These are phyloP conservation scores for Aphis gossypii DNA, from an alignment of 1,140 invertebrate genomes.

Conservation along the genomic window DNA sequence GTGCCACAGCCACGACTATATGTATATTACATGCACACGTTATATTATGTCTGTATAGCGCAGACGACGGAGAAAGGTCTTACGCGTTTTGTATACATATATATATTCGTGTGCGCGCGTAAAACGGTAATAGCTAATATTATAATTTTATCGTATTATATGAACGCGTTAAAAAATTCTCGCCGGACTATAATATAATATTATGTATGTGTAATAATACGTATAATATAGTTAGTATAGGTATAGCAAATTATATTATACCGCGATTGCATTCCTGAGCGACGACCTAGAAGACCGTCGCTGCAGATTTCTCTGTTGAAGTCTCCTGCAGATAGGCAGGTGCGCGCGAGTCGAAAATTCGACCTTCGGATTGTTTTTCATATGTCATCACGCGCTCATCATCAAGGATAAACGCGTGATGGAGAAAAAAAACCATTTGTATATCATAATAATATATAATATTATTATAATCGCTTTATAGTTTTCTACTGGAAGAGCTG, in stretches of 20 bases:
- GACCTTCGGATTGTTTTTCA: constrained; percentile 49
- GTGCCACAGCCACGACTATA: background rate
- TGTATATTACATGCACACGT: background rate
- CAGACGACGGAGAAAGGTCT: constrained; percentile 1
- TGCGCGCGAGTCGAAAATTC: background rate
- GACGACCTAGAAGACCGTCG: constrained; percentile 33
- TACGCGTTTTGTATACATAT: background rate
- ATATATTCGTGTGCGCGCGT: background rate
- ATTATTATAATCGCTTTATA: background rate
- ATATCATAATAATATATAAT: background rate
- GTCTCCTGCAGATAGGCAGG: background rate
- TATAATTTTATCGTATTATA: background rate
- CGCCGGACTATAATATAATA: background rate
- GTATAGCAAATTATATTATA: background rate
- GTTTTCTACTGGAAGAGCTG: background rate
- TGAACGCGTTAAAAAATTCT: constrained; percentile 21
- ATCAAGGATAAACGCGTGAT: background rate
- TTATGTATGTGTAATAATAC: background rate
- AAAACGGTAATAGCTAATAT: background rate
- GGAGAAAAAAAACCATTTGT: background rate
- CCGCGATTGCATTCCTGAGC: constrained; percentile 3
- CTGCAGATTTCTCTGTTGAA: constrained; percentile 47
- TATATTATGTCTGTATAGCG: background rate
- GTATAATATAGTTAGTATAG: background rate
- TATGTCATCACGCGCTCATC: constrained; percentile 16